A percentile compares a stretch with the other conserved stretches of the same genome.
phyloP scores from a whole-genome alignment of 2,888 invertebrate species.

The Eupeodes luniger region DNA sequence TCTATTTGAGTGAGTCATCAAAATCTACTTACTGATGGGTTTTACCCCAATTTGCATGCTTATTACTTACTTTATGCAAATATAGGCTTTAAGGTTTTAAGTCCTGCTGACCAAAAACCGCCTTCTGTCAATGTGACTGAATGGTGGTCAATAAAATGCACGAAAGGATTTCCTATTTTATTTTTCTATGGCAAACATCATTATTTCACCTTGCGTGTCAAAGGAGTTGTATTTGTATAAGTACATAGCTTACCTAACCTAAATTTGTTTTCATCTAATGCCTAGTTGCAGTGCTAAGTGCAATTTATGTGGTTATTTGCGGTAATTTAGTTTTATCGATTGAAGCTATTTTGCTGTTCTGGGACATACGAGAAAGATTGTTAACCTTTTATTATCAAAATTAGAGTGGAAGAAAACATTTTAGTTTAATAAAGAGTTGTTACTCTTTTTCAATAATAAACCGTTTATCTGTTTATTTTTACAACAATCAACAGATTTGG shows the following conservation, averaged over 20 bases:
- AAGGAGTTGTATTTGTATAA: not conserved
- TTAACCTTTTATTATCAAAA: too few relatives aligned
- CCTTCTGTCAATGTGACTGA: not conserved
- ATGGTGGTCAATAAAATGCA: conserved; percentile 3
- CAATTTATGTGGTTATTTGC: conserved; percentile 1
- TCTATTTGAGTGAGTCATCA: not conserved
- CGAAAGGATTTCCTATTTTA: not conserved
- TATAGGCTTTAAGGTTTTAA: not conserved
- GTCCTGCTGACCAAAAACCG: not conserved
- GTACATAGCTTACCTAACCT: not conserved
- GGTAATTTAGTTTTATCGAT: conserved; percentile 8
- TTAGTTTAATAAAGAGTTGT: too few relatives aligned
- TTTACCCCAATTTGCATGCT: not conserved
- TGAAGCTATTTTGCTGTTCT: not conserved
- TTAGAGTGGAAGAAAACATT: too few relatives aligned
- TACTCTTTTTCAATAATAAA: too few relatives aligned
- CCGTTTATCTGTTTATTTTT: too few relatives aligned
- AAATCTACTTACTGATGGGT: not conserved
- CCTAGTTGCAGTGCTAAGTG: not conserved
- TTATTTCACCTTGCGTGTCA: conserved; percentile 22
- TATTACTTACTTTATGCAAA: too few relatives aligned
- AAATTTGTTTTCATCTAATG: conserved; percentile 7
- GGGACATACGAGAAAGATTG: too few relatives aligned
- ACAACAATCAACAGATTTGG: too few relatives aligned
- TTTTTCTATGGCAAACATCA: conserved; percentile 9